Conservation (phyloP, 2,113 vertebrate genomes). For the Sebastes schlegelii region DNA sequence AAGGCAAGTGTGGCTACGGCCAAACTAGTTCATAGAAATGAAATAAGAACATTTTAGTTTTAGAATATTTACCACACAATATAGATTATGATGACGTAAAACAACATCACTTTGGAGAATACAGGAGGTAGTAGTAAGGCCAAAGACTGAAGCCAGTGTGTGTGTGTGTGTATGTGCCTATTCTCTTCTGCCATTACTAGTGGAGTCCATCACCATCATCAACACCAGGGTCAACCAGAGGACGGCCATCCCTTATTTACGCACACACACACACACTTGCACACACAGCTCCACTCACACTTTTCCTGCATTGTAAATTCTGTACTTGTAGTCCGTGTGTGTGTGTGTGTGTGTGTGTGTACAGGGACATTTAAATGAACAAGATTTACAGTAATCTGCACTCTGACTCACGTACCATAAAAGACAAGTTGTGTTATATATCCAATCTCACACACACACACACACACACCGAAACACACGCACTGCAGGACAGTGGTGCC, state of each 20-base stretch:
- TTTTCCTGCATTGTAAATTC: neutral
- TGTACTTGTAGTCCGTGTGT: neutral
- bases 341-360: conserved; percentile 14
- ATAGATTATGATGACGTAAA: neutral
- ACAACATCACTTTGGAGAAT: neutral
- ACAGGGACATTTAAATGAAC: conserved; percentile 19
- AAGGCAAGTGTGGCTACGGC: neutral
- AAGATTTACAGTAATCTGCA: conserved; percentile 22
- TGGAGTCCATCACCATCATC: conserved; percentile 44
- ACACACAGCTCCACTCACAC: neutral
- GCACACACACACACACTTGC: neutral
- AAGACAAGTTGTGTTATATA: conserved; percentile 24
- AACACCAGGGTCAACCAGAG: conserved; percentile 54
- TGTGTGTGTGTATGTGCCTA: conserved; percentile 1
- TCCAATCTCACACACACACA: conserved; percentile 5
- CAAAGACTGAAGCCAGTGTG: neutral
- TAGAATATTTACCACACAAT: neutral
- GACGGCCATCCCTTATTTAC: conserved; percentile 36
- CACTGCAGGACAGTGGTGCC: conserved; percentile 5
- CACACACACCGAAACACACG: conserved; percentile 8
- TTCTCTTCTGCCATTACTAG: neutral
- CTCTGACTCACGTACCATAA: conserved; percentile 27
- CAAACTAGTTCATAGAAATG: neutral
- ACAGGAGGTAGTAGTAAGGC: neutral
- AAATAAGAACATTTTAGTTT: neutral